A percentile compares a stretch with the other conserved stretches of the same genome.
phyloP scores from a whole-genome alignment of 1,140 invertebrate genomes.

The Bombyx mandarina region DNA sequence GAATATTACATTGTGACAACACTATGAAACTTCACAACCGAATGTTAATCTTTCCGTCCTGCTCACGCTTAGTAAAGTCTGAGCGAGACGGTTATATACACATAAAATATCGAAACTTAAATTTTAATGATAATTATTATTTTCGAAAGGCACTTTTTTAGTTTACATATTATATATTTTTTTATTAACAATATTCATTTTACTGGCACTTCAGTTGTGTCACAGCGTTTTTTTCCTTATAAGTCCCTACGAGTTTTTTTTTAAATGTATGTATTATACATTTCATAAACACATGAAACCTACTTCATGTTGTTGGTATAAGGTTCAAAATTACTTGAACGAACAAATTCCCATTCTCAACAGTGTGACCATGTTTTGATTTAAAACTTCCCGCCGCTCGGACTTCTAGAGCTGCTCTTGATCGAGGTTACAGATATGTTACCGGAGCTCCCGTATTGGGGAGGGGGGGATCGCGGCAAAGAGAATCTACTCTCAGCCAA shows the following conservation, averaged over 20 bases:
- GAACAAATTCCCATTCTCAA: too few species aligned
- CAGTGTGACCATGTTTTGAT: neutral
- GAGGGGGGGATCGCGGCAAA: slow-evolving; percentile 50
- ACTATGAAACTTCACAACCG: slow-evolving; percentile 9
- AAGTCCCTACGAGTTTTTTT: too few species aligned
- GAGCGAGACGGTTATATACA: too few species aligned
- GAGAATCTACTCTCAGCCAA: slow-evolving; percentile 55
- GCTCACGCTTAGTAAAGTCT: too few species aligned
- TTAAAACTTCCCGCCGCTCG: slow-evolving; percentile 49
- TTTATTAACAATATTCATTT: neutral
- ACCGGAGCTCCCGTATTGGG: slow-evolving; percentile 50
- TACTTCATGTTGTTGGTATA: too few species aligned
- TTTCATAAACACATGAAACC: too few species aligned
- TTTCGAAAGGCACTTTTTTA: slow-evolving; percentile 7
- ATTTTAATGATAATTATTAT: neutral
- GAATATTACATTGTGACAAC: slow-evolving; percentile 6
- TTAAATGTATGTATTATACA: too few species aligned
- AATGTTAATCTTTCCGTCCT: neutral
- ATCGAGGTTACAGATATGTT: slow-evolving; percentile 69
- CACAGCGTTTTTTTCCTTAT: too few species aligned
- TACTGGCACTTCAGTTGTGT: slow-evolving; percentile 4
- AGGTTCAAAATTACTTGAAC: too few species aligned
- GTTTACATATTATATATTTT: slow-evolving; percentile 1
- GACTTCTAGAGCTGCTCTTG: slow-evolving; percentile 66
- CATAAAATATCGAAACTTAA: too few species aligned